Base-by-base conservation (phyloP, 2,797 vertebrate species). In the Cyprinodon diabolis region DNA sequence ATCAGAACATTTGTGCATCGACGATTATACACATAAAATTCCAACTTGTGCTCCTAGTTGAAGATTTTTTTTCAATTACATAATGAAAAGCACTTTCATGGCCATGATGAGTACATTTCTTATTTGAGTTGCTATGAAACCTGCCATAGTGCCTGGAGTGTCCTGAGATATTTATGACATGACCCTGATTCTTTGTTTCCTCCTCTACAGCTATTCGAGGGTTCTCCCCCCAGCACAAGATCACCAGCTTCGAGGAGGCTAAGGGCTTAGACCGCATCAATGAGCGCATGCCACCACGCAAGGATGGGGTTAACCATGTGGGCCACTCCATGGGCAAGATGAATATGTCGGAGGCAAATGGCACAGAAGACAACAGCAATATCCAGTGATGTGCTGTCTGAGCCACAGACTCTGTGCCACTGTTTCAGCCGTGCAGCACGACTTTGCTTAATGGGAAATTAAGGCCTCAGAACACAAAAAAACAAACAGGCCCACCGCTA, bases 191-290 rank as follows among this genome's bases (percentile, higher is more conserved):
- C 8, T 19, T 23, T 56, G 57, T 78, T 37, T 81, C 76, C 75
- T 70, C 73, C 78, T 67, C 83, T 71, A 15, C 91, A 96, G 95
- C 95, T 65, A 94, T 96, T 80, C 95, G 95, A 1, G 95, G 95
- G 37, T 96, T 96, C 86, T 95, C 95, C 74, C 95, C 95, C 15
- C 95, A 96, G 91, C 95, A 96, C 87, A 96, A 96, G 93, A 96
- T 96, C 90, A 94, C 82, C 92, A 95, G 95, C 89, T 96, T 96
- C 5, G 95, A 82, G 82, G 95, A 96, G 84, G 95, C 95, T 14
- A 96, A 96, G 83, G 95, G 95, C 63, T 90, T 96, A 25, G 95
- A 96, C 84, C 95, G 95, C 84, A 95, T 96, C 91, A 96, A 96
- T 13, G 95, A 96, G 82, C 94, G 95, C 80, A 96, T 96, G 95